Evolutionary conservation across 2,113 vertebrate genomes (phyloP).

Genomic region (Puma concolor): DNA sequence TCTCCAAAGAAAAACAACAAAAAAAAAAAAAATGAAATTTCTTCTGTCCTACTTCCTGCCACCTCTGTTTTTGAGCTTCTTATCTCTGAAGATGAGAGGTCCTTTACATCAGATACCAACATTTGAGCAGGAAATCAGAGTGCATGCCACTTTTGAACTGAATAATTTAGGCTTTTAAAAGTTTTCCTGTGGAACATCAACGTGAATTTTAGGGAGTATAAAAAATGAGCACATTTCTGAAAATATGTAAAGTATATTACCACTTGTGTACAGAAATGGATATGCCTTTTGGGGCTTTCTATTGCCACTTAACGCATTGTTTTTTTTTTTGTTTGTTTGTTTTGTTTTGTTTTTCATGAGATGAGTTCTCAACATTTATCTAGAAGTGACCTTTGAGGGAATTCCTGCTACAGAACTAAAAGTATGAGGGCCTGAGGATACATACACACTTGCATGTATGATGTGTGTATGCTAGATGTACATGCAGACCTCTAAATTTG

Average conservation of each 20-base stretch:
- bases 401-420: neutral
- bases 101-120: slow-evolving; percentile 56
- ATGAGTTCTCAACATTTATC: neutral
- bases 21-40: slow-evolving; percentile 13
- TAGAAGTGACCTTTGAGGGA: neutral
- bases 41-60: neutral
- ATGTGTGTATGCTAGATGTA: neutral
- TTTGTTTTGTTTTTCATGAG: neutral
- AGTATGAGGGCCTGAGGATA: neutral
- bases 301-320: neutral
- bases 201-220: slow-evolving; percentile 48
- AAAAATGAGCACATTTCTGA: slow-evolving; percentile 65
- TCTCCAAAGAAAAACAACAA: neutral
- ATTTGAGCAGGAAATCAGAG: slow-evolving; percentile 61
- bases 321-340: no score
- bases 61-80: neutral
- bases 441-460: rapidly evolving
- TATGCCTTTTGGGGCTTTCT: neutral
- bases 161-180: slow-evolving; percentile 40
- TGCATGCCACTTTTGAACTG: neutral
- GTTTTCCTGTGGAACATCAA: slow-evolving; percentile 26
- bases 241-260: slow-evolving; percentile 52
- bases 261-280: slow-evolving; percentile 67
- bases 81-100: slow-evolving; percentile 44
- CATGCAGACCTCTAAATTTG: neutral